Evolutionary conservation across 2,888 invertebrate genomes (phyloP).

Genomic region (Lamellibrachia satsuma): DNA sequence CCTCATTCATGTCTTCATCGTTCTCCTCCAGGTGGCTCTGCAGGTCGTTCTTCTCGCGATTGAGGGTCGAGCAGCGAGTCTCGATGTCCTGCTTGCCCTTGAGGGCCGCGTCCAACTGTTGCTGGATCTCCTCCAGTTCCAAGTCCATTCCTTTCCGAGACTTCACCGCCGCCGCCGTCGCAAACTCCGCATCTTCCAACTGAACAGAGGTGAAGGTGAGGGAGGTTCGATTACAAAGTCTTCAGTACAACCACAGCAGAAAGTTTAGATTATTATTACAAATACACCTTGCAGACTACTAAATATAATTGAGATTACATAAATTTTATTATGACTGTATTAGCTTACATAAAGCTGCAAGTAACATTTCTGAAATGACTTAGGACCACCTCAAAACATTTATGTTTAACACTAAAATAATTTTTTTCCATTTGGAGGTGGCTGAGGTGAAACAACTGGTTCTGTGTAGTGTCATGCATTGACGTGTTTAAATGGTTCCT

Average conservation of each 20-base stretch:
- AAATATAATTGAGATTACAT: background rate
- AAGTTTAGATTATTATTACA: background rate
- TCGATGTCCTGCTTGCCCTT: slow-evolving; percentile 80
- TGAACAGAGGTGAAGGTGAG: slow-evolving; percentile 61
- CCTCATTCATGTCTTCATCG: slow-evolving; percentile 89
- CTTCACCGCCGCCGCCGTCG: slow-evolving; percentile 84
- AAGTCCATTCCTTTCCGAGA: slow-evolving; percentile 84
- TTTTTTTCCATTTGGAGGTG: background rate
- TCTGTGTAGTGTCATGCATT: background rate
- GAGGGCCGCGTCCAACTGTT: slow-evolving; percentile 83
- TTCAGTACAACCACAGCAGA: background rate
- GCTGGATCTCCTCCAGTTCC: slow-evolving; percentile 84
- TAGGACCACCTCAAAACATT: too few relatives aligned
- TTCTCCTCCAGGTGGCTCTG: slow-evolving; percentile 89
- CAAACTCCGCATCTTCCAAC: slow-evolving; percentile 90
- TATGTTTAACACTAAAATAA: too few relatives aligned
- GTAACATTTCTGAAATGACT: too few relatives aligned
- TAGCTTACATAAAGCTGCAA: too few relatives aligned
- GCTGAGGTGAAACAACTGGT: background rate
- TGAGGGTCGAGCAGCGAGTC: slow-evolving; percentile 76
- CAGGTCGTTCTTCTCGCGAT: slow-evolving; percentile 83
- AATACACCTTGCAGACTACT: background rate
- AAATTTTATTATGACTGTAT: background rate
- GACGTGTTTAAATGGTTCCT: background rate
- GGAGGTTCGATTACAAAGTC: background rate